Evolutionary conservation across 2,888 invertebrate species (phyloP).

Genomic region (Pachydiplax longipennis): DNA sequence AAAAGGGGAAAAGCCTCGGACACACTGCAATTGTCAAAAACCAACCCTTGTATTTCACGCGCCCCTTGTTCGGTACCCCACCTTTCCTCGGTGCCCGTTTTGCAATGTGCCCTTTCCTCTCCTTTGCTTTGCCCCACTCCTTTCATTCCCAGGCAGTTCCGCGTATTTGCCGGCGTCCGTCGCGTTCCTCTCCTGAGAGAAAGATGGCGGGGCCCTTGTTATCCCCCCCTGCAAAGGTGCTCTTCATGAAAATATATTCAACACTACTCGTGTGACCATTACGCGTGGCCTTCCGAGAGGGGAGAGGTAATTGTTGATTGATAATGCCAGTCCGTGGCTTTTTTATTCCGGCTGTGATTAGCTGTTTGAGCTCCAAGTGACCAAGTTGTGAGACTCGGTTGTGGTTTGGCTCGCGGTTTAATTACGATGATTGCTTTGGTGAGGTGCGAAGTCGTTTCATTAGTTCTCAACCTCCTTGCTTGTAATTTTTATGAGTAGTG

Average conservation of each 20-base stretch:
- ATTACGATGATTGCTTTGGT: too few relatives aligned
- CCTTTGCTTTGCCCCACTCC: background rate
- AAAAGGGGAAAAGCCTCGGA: background rate
- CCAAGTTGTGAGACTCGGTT: background rate
- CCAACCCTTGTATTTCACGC: background rate
- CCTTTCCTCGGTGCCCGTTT: background rate
- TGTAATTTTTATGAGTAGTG: too few relatives aligned
- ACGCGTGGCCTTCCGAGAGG: background rate
- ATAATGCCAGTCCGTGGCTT: background rate
- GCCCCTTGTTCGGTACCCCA: background rate
- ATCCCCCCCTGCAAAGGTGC: background rate
- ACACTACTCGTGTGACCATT: background rate
- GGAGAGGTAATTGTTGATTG: background rate
- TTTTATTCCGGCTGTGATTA: background rate
- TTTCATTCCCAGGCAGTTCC: conserved; percentile 3
- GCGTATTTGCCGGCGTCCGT: background rate
- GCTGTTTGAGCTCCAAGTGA: background rate
- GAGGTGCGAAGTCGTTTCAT: too few relatives aligned
- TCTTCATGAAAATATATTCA: background rate
- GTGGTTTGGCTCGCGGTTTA: background rate
- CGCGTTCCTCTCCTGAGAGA: background rate
- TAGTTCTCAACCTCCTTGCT: too few relatives aligned
- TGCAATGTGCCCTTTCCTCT: background rate
- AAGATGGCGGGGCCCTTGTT: background rate
- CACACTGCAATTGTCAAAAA: conserved; percentile 23